Evolutionary conservation across 2,797 vertebrate genomes (phyloP).

Genomic region (Xiphorhynchus erythropygius): DNA sequence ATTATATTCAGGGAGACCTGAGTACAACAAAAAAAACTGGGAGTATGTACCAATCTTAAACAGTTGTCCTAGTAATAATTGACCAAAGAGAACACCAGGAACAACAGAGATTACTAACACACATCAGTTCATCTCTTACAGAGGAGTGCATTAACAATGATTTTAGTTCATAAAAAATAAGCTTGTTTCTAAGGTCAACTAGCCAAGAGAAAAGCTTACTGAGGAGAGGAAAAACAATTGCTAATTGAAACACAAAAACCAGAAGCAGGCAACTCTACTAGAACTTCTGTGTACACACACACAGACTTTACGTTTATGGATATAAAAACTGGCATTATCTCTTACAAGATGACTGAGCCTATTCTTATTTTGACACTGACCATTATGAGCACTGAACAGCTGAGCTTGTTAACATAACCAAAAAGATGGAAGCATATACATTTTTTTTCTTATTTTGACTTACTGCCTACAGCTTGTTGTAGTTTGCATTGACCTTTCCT

Average conservation of each 20-base stretch:
- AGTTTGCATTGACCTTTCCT: slow-evolving; percentile 37
- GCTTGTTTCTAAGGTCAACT: not conserved
- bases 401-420: not conserved
- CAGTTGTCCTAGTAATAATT: not conserved
- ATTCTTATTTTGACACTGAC: not conserved
- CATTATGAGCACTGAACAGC: not conserved
- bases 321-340: not conserved
- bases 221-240: not conserved
- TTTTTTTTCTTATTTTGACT: slow-evolving; percentile 9
- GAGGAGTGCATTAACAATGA: not conserved
- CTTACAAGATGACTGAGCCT: not conserved
- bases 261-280: not conserved
- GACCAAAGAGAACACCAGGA: not conserved
- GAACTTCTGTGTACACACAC: accelerated
- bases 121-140: not conserved
- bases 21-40: not conserved
- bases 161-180: not conserved
- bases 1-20: not conserved
- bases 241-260: not conserved
- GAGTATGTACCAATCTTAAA: not conserved
- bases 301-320: not conserved
- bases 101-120: not conserved
- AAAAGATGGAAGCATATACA: not conserved
- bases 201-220: not conserved
- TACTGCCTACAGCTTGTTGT: not conserved